Percentiles rank a stretch among this genome's conserved stretches.
phyloP scores from a whole-genome alignment of 1,140 invertebrate genomes.

The Coelopa frigida region DNA sequence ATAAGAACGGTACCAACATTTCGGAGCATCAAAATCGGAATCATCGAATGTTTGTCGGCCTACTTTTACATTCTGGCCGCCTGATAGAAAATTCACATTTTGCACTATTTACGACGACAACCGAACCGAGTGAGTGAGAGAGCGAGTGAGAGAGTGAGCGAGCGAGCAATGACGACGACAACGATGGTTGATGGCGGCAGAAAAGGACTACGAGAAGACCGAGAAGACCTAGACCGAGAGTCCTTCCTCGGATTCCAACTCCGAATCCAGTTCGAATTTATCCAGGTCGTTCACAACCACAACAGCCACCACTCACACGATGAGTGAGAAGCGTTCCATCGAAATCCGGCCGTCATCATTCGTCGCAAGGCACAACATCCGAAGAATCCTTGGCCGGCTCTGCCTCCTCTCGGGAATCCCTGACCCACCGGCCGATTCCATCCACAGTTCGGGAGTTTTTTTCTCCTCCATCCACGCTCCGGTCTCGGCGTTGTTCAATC shows the following conservation, averaged over 20 bases:
- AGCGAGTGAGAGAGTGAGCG: not conserved
- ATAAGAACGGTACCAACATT: too few relatives aligned
- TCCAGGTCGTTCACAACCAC: too few relatives aligned
- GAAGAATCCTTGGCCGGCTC: too few relatives aligned
- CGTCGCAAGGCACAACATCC: too few relatives aligned
- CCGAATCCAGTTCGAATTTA: too few relatives aligned
- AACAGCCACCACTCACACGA: too few relatives aligned
- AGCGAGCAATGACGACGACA: not conserved
- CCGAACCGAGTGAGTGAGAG: not conserved
- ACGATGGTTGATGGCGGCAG: not conserved
- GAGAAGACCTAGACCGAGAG: too few relatives aligned
- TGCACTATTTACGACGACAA: conserved; percentile 14
- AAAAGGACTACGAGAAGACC: not conserved
- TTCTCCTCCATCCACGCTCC: too few relatives aligned
- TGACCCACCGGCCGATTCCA: not conserved
- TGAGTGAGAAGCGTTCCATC: too few relatives aligned
- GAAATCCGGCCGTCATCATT: too few relatives aligned
- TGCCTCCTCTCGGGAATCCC: not conserved
- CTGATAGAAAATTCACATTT: conserved; percentile 37
- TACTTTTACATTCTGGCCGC: conserved; percentile 14
- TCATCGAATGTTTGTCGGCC: not conserved
- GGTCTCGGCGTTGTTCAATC: not conserved
- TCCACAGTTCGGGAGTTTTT: too few relatives aligned
- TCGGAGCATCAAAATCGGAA: not conserved
- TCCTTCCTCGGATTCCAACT: too few relatives aligned